Evolutionary conservation across 2,888 invertebrate species (phyloP).

Genomic region (Eupithecia inturbata): DNA sequence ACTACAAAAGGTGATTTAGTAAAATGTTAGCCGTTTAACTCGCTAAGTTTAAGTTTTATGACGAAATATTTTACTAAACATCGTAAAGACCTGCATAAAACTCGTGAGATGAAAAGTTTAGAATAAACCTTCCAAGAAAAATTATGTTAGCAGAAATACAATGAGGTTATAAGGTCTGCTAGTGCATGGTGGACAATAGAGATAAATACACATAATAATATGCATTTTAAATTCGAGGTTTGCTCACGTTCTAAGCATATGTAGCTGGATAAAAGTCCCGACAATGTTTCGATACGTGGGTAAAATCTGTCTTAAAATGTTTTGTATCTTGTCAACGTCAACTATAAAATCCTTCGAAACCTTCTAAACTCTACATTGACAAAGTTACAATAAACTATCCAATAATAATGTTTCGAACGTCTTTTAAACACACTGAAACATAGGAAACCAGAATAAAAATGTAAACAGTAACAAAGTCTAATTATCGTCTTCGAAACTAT

Average conservation of each 20-base stretch:
- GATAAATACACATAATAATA: not conserved
- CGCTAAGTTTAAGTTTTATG: conserved; percentile 11
- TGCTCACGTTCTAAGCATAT: not conserved
- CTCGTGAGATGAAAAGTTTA: conserved; percentile 1
- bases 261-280: not conserved
- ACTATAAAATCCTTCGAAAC: not conserved
- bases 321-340: not conserved
- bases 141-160: not conserved
- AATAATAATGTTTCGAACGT: not conserved
- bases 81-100: not conserved
- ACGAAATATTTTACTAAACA: conserved; percentile 8
- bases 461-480: too few relatives aligned
- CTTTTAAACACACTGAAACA: not conserved
- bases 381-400: not conserved
- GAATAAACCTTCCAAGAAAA: not conserved
- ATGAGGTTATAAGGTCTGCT: not conserved
- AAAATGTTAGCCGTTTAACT: conserved; percentile 15
- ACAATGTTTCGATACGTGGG: not conserved
- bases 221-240: not conserved
- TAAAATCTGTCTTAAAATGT: not conserved
- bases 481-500: too few relatives aligned
- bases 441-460: not conserved
- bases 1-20: conserved; percentile 16
- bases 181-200: not conserved
- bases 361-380: not conserved